These are phyloP conservation scores for Oreotrochilus melanogaster DNA, from an alignment of 2,113 vertebrate genomes.

Conservation along the genomic window DNA sequence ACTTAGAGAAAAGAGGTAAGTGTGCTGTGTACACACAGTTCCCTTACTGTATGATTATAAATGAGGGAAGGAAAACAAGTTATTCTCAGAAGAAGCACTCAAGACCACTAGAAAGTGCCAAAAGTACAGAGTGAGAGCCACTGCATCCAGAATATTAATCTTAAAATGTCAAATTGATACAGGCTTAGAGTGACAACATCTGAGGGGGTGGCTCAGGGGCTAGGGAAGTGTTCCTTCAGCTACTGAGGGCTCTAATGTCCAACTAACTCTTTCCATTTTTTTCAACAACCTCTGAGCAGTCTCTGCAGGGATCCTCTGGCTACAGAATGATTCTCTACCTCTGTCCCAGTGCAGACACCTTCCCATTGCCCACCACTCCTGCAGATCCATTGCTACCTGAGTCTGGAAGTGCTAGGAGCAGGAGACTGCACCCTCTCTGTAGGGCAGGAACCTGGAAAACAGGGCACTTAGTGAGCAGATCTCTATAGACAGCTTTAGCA, in stretches of 20 bases:
- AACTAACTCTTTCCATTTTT: neutral
- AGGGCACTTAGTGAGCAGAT: neutral
- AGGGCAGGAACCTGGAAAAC: neutral
- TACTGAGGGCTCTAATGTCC: neutral
- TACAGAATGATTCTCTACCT: neutral
- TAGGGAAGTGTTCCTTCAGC: neutral
- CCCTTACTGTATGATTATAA: neutral
- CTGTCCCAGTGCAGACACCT: accelerated
- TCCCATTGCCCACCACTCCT: neutral
- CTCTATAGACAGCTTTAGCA: neutral
- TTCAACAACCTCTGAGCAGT: neutral
- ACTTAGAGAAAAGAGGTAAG: constrained; percentile 44
- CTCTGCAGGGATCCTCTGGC: neutral
- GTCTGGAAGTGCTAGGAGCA: neutral
- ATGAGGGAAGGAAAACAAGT: constrained; percentile 28
- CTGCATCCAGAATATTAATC: constrained; percentile 3
- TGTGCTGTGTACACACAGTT: constrained; percentile 16
- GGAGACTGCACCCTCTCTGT: neutral
- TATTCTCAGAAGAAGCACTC: constrained; percentile 25
- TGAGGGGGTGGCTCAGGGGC: neutral
- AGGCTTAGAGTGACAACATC: neutral
- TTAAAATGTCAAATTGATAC: constrained; percentile 23
- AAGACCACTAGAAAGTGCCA: constrained; percentile 40
- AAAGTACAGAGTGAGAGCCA: constrained; percentile 4
- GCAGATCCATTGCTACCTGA: neutral